Conservation (phyloP, 2,797 vertebrate genomes). For the Poeciliopsis turneri region DNA sequence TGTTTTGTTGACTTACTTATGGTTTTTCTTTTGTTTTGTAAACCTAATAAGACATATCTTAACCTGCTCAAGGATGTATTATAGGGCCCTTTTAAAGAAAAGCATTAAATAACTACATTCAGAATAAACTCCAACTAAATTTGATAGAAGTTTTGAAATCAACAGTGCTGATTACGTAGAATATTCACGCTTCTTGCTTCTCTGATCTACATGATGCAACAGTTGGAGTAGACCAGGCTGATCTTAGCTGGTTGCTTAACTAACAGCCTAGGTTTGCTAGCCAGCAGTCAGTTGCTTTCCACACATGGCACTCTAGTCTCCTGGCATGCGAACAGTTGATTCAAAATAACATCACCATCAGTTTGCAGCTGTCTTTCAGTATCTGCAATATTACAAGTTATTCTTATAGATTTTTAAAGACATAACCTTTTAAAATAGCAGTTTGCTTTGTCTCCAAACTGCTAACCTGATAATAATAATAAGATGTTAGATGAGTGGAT, state of each 20-base stretch:
- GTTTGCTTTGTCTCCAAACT: neutral
- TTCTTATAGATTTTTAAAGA: neutral
- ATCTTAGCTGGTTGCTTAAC: neutral
- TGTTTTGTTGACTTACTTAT: no score
- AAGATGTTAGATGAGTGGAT: conserved; percentile 53
- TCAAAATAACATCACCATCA: no score
- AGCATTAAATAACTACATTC: neutral
- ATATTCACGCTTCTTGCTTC: neutral
- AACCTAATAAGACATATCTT: no score
- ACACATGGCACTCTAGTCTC: neutral
- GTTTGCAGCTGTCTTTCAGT: no score
- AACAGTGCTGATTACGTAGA: neutral
- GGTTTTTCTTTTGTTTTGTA: no score
- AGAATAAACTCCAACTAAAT: neutral
- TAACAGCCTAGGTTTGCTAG: neutral
- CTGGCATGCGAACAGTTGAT: neutral
- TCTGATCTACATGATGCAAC: neutral
- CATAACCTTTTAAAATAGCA: neutral
- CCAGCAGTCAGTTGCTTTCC: neutral
- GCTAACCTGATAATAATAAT: neutral
- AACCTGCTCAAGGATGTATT: no score
- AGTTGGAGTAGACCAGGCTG: no score
- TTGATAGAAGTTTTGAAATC: neutral
- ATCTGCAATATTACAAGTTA: neutral
- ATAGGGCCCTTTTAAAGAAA: neutral